Evolutionary conservation across 2,113 vertebrate genomes (phyloP), one percentile per base, ranked within the genome.

Genomic region (Aptenodytes forsteri): DNA sequence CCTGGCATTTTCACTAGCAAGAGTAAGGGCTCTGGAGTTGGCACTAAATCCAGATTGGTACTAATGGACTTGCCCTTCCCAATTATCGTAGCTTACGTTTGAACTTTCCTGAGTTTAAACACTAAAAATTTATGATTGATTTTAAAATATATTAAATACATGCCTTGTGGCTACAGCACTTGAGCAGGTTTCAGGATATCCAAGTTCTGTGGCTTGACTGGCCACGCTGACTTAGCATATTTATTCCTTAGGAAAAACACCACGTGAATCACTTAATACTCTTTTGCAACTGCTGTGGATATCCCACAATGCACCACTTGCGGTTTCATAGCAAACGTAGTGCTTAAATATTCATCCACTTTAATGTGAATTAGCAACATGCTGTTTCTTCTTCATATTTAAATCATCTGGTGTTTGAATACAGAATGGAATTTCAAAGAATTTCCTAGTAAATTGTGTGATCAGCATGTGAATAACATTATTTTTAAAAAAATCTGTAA

Each of bases 331-430:
- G 54, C 56, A 90, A 90, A 90, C 6, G 10, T 0, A 77, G 20
- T 30, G 29, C 38, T 86, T 83, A 87, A 93, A 94, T 83, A 93
- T 46, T 72, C 16, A 82, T 55, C 81, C 15, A 66, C 49, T 93
- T 93, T 29, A 40, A 70, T 47, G 59, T 47, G 52, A 85, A 83
- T 86, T 80, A 94, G 58, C 44, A 89, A 82, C 49, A 46, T 47
- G 40, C 16, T 67, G 29, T 80, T 91, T 83, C 56, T 87, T 93
- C 78, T 90, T 88, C 77, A 76, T 82, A 90, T 83, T 97, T 83
- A 80, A 90, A 90, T 83, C 30, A 92, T 40, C 52, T 55, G n/a
- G 13, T 12, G 0, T 89, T 61, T 55, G 58, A 92, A 80, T 47
- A 77, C 13, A 81, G 32, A 70, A 78, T 54, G 16, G 27, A 86